Percentiles rank a stretch among this genome's conserved stretches.
These are phyloP conservation scores for Lumbricus terrestris DNA, from an alignment of 2,888 invertebrate species.

Conservation along the genomic window DNA sequence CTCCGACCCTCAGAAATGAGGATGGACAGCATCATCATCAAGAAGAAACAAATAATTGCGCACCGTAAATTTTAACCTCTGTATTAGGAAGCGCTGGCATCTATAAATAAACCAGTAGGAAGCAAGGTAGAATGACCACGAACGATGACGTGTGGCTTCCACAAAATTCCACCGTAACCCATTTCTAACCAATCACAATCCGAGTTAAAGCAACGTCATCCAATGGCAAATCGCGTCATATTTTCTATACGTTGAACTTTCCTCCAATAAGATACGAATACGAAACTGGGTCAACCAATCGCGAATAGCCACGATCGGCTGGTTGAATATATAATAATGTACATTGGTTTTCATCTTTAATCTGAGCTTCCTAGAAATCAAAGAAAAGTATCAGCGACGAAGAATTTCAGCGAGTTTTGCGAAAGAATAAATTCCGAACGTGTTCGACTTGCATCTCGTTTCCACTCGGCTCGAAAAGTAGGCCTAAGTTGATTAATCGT, in stretches of 20 bases:
- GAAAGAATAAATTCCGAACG: neutral
- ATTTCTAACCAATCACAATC: neutral
- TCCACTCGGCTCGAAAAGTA: neutral
- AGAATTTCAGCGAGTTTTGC: neutral
- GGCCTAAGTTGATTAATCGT: neutral
- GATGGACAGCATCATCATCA: too few relatives aligned
- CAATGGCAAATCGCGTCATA: neutral
- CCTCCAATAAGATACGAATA: neutral
- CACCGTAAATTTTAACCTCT: neutral
- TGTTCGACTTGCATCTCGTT: neutral
- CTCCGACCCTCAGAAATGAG: too few relatives aligned
- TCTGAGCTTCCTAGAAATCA: neutral
- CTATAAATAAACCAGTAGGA: too few relatives aligned
- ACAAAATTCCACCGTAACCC: neutral
- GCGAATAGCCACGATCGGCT: neutral
- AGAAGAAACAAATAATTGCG: neutral
- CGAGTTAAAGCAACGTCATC: neutral
- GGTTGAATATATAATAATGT: neutral
- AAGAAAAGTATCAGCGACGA: neutral
- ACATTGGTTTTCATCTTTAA: neutral
- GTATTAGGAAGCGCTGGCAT: too few relatives aligned
- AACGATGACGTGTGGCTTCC: neutral
- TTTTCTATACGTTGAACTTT: neutral
- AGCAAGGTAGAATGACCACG: neutral
- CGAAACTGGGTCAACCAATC: constrained; percentile 12